Conservation (phyloP, 2,888 invertebrate genomes). For the Drosophila paranaensis region DNA sequence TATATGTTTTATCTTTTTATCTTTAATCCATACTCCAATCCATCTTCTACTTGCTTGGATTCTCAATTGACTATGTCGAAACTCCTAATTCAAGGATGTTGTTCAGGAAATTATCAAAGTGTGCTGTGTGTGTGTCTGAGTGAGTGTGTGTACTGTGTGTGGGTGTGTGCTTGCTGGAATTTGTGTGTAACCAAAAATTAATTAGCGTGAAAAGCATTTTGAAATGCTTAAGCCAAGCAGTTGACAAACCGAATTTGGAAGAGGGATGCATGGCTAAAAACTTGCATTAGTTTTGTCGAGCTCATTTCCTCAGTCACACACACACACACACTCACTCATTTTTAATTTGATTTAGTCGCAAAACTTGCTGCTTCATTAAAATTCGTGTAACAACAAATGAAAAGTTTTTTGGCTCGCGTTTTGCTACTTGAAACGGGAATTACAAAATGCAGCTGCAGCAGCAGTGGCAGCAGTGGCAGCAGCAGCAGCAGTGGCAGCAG, state of each 20-base stretch:
- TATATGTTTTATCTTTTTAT: neutral
- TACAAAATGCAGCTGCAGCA: slow-evolving; percentile 61
- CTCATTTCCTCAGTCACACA: slow-evolving; percentile 61
- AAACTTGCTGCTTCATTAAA: slow-evolving; percentile 80
- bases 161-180: slow-evolving; percentile 13
- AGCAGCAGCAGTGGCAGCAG: slow-evolving; percentile 20
- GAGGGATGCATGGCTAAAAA: slow-evolving; percentile 57
- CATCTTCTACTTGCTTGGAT: neutral
- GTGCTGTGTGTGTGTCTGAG: slow-evolving; percentile 19
- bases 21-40: neutral
- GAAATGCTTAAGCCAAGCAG: slow-evolving; percentile 55
- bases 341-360: slow-evolving; percentile 79
- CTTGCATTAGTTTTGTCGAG: slow-evolving; percentile 75
- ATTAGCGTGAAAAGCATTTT: slow-evolving; percentile 83
- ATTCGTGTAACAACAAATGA: slow-evolving; percentile 75
- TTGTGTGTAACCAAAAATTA: slow-evolving; percentile 74
- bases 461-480: slow-evolving; percentile 21
- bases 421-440: slow-evolving; percentile 80
- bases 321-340: slow-evolving; percentile 8
- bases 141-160: slow-evolving; percentile 18
- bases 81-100: slow-evolving; percentile 26
- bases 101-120: slow-evolving; percentile 69
- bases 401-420: slow-evolving; percentile 71
- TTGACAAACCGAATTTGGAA: slow-evolving; percentile 46
- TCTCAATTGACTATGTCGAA: slow-evolving; percentile 19